Evolutionary conservation across 2,797 vertebrate genomes (phyloP), one percentile per base, ranked within the genome.

Genomic region (Ispidina picta): DNA sequence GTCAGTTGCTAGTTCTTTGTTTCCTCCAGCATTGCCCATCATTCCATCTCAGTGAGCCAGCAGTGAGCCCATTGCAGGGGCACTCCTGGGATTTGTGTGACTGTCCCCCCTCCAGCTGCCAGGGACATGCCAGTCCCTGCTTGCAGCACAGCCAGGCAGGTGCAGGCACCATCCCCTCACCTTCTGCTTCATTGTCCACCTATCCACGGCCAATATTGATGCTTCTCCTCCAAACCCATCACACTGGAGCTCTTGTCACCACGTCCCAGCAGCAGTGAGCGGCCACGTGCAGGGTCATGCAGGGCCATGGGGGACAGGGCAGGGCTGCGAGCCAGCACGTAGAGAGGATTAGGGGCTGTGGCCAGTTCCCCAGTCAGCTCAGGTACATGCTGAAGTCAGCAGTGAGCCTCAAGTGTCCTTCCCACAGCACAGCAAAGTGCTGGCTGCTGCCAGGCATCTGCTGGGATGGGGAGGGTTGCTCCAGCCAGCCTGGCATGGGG

Each of bases 281-380:
- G 1, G 10, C 35, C 66, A 0, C 0, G 0, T 2, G 29, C 0
- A 1, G 65, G 83, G 83, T 16, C 4, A 0, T 39, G 35, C 0
- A 4, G 55, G 89, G 86, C 9, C 31, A 1, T 1, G 1, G 56
- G 70, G 84, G 88, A 52, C 28, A 0, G 0, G 1, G 64, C 81
- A 35, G 56, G 46, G 39, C 89, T 86, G 89, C 4, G 12, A 66
- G 59, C 8, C 49, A 2, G 90, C 93, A 93, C 64, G 22, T 60
- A 78, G 77, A 4, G 74, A 70, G 85, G 93, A 86, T 81, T 48
- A 82, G 81, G 75, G 88, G 76, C 85, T 54, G 83, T 10, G 75
- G 78, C 29, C 51, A 5, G 71, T 9, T 6, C 35, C 3, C 18
- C 12, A 6, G 60, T 4, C 89, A 69, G 75, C 56, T 22, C 11